phyloP scores from a whole-genome alignment of 1,140 invertebrate genomes.

The Saxidomus purpurata region DNA sequence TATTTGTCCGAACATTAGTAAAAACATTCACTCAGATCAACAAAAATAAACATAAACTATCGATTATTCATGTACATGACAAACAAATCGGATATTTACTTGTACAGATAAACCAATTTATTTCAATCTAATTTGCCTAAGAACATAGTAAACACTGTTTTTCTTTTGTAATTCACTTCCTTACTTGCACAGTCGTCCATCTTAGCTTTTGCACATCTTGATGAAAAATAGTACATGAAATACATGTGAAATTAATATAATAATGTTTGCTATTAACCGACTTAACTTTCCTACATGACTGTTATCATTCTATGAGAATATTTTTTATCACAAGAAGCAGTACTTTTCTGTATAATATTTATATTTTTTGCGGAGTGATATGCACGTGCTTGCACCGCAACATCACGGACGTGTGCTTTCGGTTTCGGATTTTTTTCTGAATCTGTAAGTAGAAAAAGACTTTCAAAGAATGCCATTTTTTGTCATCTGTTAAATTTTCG shows the following conservation, averaged over 20 bases:
- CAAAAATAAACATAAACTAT: too few species aligned
- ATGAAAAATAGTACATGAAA: background rate
- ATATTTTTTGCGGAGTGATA: background rate
- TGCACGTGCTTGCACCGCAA: background rate
- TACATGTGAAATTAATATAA: background rate
- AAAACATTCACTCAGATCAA: background rate
- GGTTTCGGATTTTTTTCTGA: too few species aligned
- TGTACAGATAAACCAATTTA: too few species aligned
- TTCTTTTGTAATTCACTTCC: background rate
- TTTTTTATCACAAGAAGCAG: too few species aligned
- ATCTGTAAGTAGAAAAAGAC: too few species aligned
- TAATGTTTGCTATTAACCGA: too few species aligned
- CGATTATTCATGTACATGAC: too few species aligned
- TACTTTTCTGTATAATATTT: background rate
- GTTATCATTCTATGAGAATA: too few species aligned
- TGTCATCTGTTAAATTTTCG: too few species aligned
- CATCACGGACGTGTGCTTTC: slow-evolving; percentile 14
- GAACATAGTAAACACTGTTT: background rate
- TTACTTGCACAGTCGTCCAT: background rate
- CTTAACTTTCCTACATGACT: too few species aligned
- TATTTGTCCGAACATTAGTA: background rate
- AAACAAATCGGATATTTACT: too few species aligned
- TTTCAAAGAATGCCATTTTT: too few species aligned
- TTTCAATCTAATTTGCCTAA: background rate
- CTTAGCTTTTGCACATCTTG: background rate